These are phyloP conservation scores for Amiota minor DNA, from an alignment of 2,888 invertebrate genomes.

Conservation along the genomic window DNA sequence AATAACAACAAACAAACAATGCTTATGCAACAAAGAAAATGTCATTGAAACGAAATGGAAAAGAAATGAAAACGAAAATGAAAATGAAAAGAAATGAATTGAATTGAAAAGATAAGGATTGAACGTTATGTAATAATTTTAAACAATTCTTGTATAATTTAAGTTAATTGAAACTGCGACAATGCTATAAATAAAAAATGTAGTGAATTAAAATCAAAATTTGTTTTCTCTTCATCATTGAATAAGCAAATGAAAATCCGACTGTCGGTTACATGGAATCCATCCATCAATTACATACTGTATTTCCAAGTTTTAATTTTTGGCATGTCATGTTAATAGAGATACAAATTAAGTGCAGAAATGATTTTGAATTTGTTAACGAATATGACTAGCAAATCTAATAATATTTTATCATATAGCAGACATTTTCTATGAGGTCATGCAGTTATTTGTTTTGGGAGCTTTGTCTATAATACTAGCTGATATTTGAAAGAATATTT, in stretches of 20 bases:
- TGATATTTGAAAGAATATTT: no score
- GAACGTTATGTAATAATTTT: slow-evolving; percentile 44
- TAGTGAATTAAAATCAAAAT: slow-evolving; percentile 65
- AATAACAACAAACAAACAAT: neutral
- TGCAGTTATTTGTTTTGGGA: no score
- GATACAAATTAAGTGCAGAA: no score
- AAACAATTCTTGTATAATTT: slow-evolving; percentile 59
- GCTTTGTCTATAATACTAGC: no score
- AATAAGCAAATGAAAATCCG: neutral
- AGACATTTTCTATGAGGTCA: no score
- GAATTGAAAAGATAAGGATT: slow-evolving; percentile 33
- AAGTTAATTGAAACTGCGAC: slow-evolving; percentile 65
- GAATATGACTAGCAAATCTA: no score
- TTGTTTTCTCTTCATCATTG: neutral
- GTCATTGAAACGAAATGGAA: slow-evolving; percentile 17
- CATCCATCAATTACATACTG: no score
- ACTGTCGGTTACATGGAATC: no score
- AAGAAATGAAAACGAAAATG: slow-evolving; percentile 27
- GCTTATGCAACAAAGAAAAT: slow-evolving; percentile 17
- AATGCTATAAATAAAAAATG: slow-evolving; percentile 70
- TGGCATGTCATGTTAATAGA: no score
- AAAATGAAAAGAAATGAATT: slow-evolving; percentile 28
- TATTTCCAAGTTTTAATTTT: no score
- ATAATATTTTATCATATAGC: no score
- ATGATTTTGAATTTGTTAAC: no score